Base-by-base conservation (phyloP, 2,113 vertebrate species). In the Phalacrocorax carbo region DNA sequence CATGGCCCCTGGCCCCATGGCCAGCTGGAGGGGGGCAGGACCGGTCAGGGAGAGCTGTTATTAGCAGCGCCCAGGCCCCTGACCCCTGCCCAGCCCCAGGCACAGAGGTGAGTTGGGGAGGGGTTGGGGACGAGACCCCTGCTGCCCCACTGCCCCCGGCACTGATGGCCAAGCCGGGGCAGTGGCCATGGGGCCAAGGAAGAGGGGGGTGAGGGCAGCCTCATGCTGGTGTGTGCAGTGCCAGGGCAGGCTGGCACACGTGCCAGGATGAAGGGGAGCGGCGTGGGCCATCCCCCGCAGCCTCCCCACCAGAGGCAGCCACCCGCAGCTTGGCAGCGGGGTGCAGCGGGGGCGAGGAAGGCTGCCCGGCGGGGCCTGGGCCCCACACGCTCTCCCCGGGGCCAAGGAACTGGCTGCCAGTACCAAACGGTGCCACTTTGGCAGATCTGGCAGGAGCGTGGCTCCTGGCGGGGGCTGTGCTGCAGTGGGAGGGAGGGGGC, bases 121-220 rank as follows among this genome's bases (percentile, higher is more conserved):
- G 79, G 69, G 16, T 34, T n/a, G 1, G 34, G 54, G 27, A 40
- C 4, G 3, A 17, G 51, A 65, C 32, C 55, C 40, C 23, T 48
- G 1, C n/a, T 5, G 0, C 38, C 44, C 32, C 2, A 1, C 54
- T 15, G 84, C 11, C 34, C 22, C 32, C 3, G 6, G 60, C 29
- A 6, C 52, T 26, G 65, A 1, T 0, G 10, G 73, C 66, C 60
- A 14, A 52, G 71, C 32, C 4, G 0, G 17, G 34, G 52, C 61
- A 19, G 76, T 18, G 42, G 46, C 49, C 20, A 0, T 3, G 10
- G n/a, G 21, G 52, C 22, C 1, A 57, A 83, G 68, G 61, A 73
- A 34, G 70, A 88, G 93, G 80, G 82, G 30, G 81, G 29, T 0
- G 16, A 82, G 36, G 54, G 54, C 4, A 8, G 55, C 71, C 27